Base-by-base conservation (phyloP, 64 coral and sea anemone genomes). In the Porites lutea region DNA sequence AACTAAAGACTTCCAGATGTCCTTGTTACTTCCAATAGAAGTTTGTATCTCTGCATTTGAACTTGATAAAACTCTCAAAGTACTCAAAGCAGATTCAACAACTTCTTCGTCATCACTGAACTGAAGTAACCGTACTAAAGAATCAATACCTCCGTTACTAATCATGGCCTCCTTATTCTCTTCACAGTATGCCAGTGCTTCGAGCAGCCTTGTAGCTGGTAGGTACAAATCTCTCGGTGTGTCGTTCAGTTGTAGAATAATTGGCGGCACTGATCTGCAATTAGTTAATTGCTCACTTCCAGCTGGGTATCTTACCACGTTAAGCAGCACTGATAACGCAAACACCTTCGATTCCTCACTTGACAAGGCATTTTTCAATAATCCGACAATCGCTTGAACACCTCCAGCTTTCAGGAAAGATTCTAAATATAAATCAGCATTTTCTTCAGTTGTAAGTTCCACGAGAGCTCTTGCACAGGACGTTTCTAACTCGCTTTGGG, bases 21-120 rank as follows among this genome's bases (percentile, higher is more conserved):
- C 85, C 16, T 89, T 91, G 21, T 94, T 95, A 22, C 68, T 93
- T 8, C 94, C 97, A 55, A 99, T 88, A 6, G 92, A 45, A 18
- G 94, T 88, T 87, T 96, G 94, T 52, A 95, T 89, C 73, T 99
- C 91, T 53, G 91, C 54, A 62, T 93, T 94, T 23, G 95, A 97
- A 67, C 86, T 83, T 9, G 95, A 82, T 61, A 97, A 83, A 60
- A 67, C 73, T 54, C 80, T 97, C 6, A 97, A 50, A 11, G 95
- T 93, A 3, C 82, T 94, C 4, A 97, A 72, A 10, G 88, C 92
- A 53, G 86, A 94, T 46, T 88, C 82, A 0, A 97, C 66, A 11
- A 97, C 95, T 55, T 97, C 95, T 75, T 96, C 95, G 60, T 97
- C 95, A 59, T 88, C 92, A 78, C 53, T 82, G 11, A 91, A 82